phyloP scores from a whole-genome alignment of 2,113 vertebrate genomes.

The Amazona guildingii region DNA sequence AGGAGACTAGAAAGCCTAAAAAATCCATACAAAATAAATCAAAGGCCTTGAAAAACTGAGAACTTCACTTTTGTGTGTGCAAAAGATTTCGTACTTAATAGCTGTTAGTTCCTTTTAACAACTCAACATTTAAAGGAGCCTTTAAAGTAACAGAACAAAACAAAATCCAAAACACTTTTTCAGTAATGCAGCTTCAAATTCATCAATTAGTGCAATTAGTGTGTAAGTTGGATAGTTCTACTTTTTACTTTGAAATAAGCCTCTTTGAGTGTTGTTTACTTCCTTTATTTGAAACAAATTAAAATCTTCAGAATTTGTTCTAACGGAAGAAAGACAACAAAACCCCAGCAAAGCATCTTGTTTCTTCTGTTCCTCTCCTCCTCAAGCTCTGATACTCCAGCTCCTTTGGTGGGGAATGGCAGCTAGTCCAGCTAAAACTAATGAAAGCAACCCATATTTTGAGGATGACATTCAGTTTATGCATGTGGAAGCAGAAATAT shows the following conservation, averaged over 20 bases:
- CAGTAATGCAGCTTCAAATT: not conserved
- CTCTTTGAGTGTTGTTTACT: not conserved
- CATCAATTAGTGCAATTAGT: not conserved
- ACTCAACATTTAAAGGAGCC: not conserved
- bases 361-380: not conserved
- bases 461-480: not conserved
- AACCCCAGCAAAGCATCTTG: not conserved
- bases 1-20: not conserved
- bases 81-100: not conserved
- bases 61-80: not conserved
- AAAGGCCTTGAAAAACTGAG: constrained; percentile 30
- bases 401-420: fast-evolving
- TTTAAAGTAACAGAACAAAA: not conserved
- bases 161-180: not conserved
- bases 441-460: not conserved
- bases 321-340: not conserved
- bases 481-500: not conserved
- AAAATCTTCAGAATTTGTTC: not conserved
- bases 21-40: constrained; percentile 50
- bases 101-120: not conserved
- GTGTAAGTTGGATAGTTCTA: not conserved
- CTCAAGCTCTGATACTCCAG: not conserved
- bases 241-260: not conserved
- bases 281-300: not conserved
- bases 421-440: not conserved